A percentile compares a stretch with the other conserved stretches of the same genome.
Evolutionary conservation across 1,140 invertebrate species (phyloP).

Genomic region (Apis dorsata): DNA sequence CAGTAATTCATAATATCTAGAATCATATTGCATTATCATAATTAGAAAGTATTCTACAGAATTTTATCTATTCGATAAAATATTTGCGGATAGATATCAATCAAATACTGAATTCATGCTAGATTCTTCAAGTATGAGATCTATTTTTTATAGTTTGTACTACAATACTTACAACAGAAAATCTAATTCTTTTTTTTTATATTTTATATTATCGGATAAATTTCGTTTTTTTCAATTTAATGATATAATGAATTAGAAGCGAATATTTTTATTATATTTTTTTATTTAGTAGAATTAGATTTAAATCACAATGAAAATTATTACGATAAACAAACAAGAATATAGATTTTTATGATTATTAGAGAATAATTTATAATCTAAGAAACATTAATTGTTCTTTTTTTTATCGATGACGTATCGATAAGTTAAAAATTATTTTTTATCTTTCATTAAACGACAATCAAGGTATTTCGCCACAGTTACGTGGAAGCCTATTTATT

Average conservation of each 20-base stretch:
- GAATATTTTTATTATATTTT: background rate
- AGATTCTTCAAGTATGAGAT: background rate
- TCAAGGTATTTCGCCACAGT: background rate
- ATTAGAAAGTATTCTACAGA: background rate
- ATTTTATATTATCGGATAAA: background rate
- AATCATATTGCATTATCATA: background rate
- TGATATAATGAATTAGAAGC: background rate
- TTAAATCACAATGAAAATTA: too few relatives aligned
- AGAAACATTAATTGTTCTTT: background rate
- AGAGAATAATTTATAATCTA: background rate
- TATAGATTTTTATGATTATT: background rate
- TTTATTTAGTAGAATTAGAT: too few relatives aligned
- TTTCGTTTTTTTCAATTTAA: too few relatives aligned
- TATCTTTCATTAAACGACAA: background rate
- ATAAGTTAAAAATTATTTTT: background rate
- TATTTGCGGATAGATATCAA: background rate
- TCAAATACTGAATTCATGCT: background rate
- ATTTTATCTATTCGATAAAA: background rate
- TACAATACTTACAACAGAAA: background rate
- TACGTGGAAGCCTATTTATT: background rate
- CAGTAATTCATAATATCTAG: background rate
- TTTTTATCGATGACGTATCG: constrained; percentile 21
- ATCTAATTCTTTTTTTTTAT: background rate
- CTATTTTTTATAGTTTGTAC: background rate
- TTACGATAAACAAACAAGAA: background rate